These are phyloP conservation scores for Sphaerodactylus townsendi DNA, from an alignment of 2,113 vertebrate genomes.

Conservation along the genomic window DNA sequence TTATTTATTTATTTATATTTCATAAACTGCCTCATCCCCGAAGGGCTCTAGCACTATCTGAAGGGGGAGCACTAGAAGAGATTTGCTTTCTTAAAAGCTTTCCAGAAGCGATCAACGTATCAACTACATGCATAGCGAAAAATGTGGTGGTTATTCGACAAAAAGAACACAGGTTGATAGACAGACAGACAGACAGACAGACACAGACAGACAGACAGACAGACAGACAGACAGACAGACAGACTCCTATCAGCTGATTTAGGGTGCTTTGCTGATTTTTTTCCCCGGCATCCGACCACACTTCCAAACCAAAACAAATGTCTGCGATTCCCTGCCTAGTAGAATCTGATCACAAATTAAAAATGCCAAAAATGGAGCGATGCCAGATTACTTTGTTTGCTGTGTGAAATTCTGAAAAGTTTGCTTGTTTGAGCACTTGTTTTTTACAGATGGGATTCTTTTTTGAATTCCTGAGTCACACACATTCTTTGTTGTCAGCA, in stretches of 20 bases:
- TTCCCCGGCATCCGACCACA: conserved; percentile 80
- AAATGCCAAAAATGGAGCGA: conserved; percentile 73
- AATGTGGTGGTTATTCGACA: not conserved
- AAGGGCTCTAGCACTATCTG: too few species aligned
- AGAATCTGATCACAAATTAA: conserved; percentile 69
- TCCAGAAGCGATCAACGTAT: conserved; percentile 45
- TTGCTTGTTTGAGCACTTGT: conserved; percentile 7
- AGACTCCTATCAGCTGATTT: conserved; percentile 69
- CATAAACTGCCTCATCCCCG: too few species aligned
- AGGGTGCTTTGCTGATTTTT: conserved; percentile 66
- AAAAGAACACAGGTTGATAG: not conserved
- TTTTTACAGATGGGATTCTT: not conserved
- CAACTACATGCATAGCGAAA: conserved; percentile 38
- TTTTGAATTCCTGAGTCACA: conserved; percentile 12
- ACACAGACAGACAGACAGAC: not conserved
- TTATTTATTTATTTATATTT: too few species aligned
- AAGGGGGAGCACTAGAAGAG: conserved; percentile 63
- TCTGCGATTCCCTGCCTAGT: conserved; percentile 81
- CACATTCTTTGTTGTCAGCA: too few species aligned
- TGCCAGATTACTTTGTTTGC: conserved; percentile 77
- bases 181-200: conserved; percentile 29
- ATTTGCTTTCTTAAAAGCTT: conserved; percentile 38
- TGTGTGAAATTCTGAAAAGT: conserved; percentile 81
- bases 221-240: conserved; percentile 2
- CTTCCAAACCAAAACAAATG: conserved; percentile 87